Percentiles rank a stretch among this genome's conserved stretches.
Evolutionary conservation across 35 echinoderm and acorn worm species (phyloP).

Genomic region (Ophioderma brevispina): DNA sequence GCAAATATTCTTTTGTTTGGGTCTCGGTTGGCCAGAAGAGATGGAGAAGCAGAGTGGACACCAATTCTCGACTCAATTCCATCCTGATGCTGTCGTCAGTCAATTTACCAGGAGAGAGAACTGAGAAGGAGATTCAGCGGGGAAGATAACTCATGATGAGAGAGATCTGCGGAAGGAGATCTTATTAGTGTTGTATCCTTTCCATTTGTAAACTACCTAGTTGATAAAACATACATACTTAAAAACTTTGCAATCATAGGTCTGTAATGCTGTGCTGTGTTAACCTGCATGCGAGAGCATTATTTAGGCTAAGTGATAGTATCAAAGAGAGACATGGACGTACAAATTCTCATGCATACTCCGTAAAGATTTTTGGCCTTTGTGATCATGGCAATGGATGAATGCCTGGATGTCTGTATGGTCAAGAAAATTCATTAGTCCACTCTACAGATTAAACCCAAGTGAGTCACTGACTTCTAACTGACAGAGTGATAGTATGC

Average conservation of each 20-base stretch:
- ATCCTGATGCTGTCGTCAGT: conserved; percentile 96
- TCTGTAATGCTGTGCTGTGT: background rate
- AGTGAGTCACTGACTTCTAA: no score
- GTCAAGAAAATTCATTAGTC: no score
- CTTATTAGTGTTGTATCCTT: conserved; percentile 99
- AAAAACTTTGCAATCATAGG: background rate
- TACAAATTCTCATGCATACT: no score
- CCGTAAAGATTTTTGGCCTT: no score
- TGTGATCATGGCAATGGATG: no score
- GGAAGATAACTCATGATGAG: conserved; percentile 91
- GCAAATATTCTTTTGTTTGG: no score
- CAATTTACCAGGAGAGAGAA: conserved; percentile 94
- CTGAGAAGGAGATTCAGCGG: conserved; percentile 79
- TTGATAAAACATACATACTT: background rate
- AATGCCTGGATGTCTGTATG: no score
- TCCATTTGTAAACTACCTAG: background rate
- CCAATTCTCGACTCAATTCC: conserved; percentile 85
- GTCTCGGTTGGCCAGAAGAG: conserved; percentile 97
- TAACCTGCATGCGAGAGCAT: background rate
- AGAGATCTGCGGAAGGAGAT: conserved; percentile 94
- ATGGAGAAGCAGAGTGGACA: conserved; percentile 88
- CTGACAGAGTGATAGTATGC: no score
- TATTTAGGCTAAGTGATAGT: background rate
- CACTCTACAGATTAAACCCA: no score
- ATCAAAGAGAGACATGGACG: background rate